phyloP scores from a whole-genome alignment of 1,140 invertebrate species.

The Trachelipus rathkii region DNA sequence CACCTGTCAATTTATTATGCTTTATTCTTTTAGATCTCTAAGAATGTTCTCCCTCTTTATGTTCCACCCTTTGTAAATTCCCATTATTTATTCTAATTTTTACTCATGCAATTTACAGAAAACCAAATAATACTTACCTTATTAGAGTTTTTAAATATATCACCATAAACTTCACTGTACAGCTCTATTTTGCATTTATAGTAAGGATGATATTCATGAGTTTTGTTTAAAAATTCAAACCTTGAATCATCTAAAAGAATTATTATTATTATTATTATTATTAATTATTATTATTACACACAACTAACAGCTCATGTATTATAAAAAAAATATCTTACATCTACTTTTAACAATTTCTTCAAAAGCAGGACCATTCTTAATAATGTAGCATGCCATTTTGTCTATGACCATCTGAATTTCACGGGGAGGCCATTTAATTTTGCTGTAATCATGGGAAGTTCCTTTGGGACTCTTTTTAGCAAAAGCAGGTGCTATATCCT shows the following conservation, averaged over 20 bases:
- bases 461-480: conserved; percentile 12
- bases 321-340: conserved; percentile 51
- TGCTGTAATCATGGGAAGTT: conserved; percentile 29
- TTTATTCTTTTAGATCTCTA: too few species aligned
- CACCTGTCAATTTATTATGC: too few species aligned
- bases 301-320: too few species aligned
- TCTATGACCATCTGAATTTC: conserved; percentile 84
- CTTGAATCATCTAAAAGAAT: not conserved
- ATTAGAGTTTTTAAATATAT: not conserved
- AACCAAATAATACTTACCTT: not conserved
- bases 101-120: too few species aligned
- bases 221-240: not conserved
- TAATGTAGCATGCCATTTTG: conserved; percentile 92
- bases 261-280: too few species aligned
- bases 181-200: not conserved
- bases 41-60: too few species aligned
- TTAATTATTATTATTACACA: too few species aligned
- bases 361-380: conserved; percentile 88
- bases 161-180: conserved; percentile 1
- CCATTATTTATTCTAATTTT: too few species aligned
- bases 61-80: too few species aligned
- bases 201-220: conserved; percentile 6
- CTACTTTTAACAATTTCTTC: conserved; percentile 81
- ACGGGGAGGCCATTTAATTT: conserved; percentile 60
- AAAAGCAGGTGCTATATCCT: conserved; percentile 28